Base-by-base conservation (phyloP, 2,888 invertebrate genomes). In the Scelioninae gen. 2 region DNA sequence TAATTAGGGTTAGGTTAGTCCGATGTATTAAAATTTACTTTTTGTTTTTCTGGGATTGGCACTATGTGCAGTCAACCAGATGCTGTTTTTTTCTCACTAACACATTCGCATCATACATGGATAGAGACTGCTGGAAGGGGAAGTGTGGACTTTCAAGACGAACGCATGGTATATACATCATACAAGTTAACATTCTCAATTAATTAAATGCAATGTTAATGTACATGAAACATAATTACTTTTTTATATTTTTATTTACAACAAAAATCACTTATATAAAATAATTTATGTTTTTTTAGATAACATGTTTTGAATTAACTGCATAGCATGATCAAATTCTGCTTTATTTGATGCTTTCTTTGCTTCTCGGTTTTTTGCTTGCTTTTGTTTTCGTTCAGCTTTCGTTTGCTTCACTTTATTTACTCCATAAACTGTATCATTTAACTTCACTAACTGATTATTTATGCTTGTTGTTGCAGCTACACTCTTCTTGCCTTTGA, bases 301-400 rank as follows among this genome's bases (percentile, higher is more conserved):
- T 22, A 57, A 41, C 67, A 67, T 58, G 19, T 67, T 67, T 16
- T 67, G 50, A 25, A 67, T 50, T 7, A 67, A 11, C 4, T 58
- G 7, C 50, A 67, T 16, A 2, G 67, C 67, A 25, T 67, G 33
- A 13, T 58, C 35, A 11, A 43, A 58, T 16, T 67, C 16, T 1
- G 52, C 52, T 28, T 67, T 67, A 1, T 22, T 22, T 1, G 16
- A 1, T n/a, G 28, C 16, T 11, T 18, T 13, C 5, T 67, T 41
- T 2, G n/a, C n/a, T 4, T 58, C 15, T 16, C 15, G 31, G 10
- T 58, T 58, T 16, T 58, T 50, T 13, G 50, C 50, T 19, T 67
- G 13, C 3, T 9, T 37, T 22, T 45, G 9, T 25, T 65, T 53
- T 28, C 31, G 45, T 5, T 4, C 6, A 6, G 31, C 19, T 41